A percentile compares a stretch with the other conserved stretches of the same genome.
Conservation (phyloP, 2,888 invertebrate genomes). For the Xestobium rufovillosum region DNA sequence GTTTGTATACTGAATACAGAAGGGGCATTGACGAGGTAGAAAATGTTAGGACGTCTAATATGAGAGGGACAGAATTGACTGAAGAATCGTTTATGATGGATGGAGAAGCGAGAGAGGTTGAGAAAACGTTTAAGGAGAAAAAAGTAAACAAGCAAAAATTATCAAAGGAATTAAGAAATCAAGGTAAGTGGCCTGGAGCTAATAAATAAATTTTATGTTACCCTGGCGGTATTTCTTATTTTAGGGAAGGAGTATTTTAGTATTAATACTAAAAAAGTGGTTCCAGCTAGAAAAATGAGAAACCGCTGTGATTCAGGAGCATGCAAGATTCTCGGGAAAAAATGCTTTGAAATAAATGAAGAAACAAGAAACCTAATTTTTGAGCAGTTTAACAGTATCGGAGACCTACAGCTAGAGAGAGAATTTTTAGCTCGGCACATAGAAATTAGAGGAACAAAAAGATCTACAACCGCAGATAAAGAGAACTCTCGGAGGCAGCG, state of each 20-base stretch:
- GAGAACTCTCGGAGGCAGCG: constrained; percentile 11
- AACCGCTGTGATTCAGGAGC: constrained; percentile 7
- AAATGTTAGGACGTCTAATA: no score
- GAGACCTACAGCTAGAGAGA: constrained; percentile 12
- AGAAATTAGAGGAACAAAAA: constrained; percentile 8
- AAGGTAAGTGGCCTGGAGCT: no score
- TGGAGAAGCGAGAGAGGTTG: no score
- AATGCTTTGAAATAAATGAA: constrained; percentile 11
- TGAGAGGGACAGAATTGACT: no score
- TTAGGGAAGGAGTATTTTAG: constrained; percentile 16
- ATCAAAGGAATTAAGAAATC: constrained; percentile 13
- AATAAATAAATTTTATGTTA: no score
- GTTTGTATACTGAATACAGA: no score
- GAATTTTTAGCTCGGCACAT: constrained; percentile 16
- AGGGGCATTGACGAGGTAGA: no score
- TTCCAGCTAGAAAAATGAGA: constrained; percentile 14
- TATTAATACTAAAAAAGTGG: constrained; percentile 9
- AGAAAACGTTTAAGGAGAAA: no score
- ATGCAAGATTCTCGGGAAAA: constrained; percentile 13
- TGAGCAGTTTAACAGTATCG: constrained; percentile 12
- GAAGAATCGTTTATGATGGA: no score
- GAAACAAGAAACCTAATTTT: constrained; percentile 11
- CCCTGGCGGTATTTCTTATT: no score
- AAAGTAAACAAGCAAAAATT: constrained; percentile 12
- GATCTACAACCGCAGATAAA: constrained; percentile 14